A percentile compares a stretch with the other conserved stretches of the same genome.
Evolutionary conservation across 2,113 vertebrate genomes (phyloP).

Genomic region (Gavialis gangeticus): DNA sequence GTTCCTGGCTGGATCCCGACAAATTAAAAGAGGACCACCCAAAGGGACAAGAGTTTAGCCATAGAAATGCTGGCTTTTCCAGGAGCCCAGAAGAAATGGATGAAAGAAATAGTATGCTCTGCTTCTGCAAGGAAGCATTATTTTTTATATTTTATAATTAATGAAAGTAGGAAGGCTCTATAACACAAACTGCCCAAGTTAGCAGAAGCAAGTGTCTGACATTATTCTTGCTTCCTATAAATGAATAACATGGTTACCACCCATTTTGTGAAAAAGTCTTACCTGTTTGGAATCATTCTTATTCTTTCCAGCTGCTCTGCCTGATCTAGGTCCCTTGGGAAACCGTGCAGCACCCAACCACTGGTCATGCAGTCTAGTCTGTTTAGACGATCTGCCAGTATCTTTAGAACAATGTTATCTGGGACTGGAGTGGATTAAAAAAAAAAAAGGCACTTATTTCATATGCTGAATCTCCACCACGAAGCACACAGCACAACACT

Average conservation of each 20-base stretch:
- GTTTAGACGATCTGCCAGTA: conserved; percentile 80
- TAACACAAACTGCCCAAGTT: background rate
- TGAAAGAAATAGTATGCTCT: background rate
- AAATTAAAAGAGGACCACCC: background rate
- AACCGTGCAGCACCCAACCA: conserved; percentile 86
- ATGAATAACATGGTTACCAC: accelerated
- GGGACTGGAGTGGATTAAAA: conserved; percentile 80
- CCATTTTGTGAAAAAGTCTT: background rate
- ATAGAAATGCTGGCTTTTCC: background rate
- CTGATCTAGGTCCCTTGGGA: conserved; percentile 82
- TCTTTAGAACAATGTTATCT: conserved; percentile 81
- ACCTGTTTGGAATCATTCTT: conserved; percentile 88
- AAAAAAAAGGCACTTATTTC: background rate
- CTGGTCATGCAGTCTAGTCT: conserved; percentile 76
- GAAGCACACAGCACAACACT: background rate
- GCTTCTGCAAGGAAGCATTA: background rate
- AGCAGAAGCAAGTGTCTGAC: background rate
- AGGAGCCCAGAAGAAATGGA: background rate
- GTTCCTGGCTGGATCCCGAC: background rate
- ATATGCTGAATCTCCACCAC: background rate
- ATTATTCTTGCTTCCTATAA: accelerated
- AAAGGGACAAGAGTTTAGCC: background rate
- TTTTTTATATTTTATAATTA: background rate
- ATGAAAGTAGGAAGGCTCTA: background rate
- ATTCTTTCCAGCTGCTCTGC: conserved; percentile 71